Evolutionary conservation across 2,888 invertebrate genomes (phyloP).

Genomic region (Xylota sylvarum): DNA sequence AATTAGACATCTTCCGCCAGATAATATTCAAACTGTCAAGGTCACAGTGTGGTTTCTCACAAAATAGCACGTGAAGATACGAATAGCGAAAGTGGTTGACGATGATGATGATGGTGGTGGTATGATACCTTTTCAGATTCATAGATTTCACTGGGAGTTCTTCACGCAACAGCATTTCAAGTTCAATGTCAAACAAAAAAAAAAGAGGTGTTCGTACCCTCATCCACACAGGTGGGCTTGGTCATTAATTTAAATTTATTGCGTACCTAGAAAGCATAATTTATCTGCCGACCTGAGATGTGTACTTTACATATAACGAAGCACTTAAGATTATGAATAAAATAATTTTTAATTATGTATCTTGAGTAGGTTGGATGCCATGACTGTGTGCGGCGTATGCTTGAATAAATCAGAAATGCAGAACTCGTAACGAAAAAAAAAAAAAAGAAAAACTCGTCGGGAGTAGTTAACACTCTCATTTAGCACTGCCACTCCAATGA

Average conservation of each 20-base stretch:
- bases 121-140: constrained; percentile 2
- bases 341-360: constrained; percentile 11
- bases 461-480: constrained; percentile 16
- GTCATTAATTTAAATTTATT: constrained; percentile 42
- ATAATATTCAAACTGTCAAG: constrained; percentile 12
- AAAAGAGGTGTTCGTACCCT: constrained; percentile 5
- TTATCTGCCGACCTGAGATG: not conserved
- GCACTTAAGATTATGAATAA: constrained; percentile 39
- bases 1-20: constrained; percentile 11
- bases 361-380: not conserved
- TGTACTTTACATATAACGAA: not conserved
- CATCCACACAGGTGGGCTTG: constrained; percentile 28
- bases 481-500: constrained; percentile 15
- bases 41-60: not conserved
- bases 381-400: not conserved
- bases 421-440: not conserved
- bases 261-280: constrained; percentile 24
- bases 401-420: not conserved
- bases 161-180: constrained; percentile 35
- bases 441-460: not conserved
- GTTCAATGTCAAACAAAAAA: constrained; percentile 48
- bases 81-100: constrained; percentile 1
- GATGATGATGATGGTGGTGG: not conserved
- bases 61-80: not conserved
- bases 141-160: constrained; percentile 21